These are phyloP conservation scores for Sipunculus nudus DNA, from an alignment of 2,888 invertebrate species.

Conservation along the genomic window DNA sequence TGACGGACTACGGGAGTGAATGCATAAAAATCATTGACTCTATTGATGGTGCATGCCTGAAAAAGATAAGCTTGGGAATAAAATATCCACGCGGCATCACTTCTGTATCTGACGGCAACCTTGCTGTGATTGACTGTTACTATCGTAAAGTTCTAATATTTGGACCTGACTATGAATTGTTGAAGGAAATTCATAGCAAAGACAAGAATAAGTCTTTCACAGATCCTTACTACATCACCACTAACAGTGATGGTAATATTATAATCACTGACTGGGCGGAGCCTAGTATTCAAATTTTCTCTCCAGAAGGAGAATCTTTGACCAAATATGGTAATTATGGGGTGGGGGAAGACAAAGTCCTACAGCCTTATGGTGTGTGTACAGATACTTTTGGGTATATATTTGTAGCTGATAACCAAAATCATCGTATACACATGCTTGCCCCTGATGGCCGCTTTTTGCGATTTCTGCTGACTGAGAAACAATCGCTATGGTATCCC, in stretches of 20 bases:
- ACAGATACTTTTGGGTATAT: conserved; percentile 55
- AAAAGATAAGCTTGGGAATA: conserved; percentile 44
- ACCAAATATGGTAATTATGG: conserved; percentile 52
- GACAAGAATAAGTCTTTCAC: conserved; percentile 45
- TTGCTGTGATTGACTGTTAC: conserved; percentile 56
- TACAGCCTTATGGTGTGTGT: conserved; percentile 59
- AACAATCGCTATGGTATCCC: conserved; percentile 55
- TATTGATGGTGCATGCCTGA: conserved; percentile 23
- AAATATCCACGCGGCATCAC: conserved; percentile 59
- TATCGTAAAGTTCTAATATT: conserved; percentile 46
- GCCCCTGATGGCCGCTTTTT: conserved; percentile 54
- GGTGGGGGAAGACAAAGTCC: conserved; percentile 45
- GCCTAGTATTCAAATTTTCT: conserved; percentile 55
- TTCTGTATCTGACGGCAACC: conserved; percentile 44
- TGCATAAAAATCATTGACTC: conserved; percentile 51
- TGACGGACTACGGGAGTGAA: conserved; percentile 55
- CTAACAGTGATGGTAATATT: conserved; percentile 43
- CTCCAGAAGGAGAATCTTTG: conserved; percentile 38
- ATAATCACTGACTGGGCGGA: conserved; percentile 58
- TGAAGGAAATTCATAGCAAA: conserved; percentile 43
- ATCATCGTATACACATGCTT: conserved; percentile 54
- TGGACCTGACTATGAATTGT: conserved; percentile 44
- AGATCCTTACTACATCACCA: conserved; percentile 57
- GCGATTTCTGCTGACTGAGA: conserved; percentile 46
- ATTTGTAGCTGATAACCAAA: conserved; percentile 57